Conservation (phyloP, 2,797 vertebrate species). For the Sebastes cheni region DNA sequence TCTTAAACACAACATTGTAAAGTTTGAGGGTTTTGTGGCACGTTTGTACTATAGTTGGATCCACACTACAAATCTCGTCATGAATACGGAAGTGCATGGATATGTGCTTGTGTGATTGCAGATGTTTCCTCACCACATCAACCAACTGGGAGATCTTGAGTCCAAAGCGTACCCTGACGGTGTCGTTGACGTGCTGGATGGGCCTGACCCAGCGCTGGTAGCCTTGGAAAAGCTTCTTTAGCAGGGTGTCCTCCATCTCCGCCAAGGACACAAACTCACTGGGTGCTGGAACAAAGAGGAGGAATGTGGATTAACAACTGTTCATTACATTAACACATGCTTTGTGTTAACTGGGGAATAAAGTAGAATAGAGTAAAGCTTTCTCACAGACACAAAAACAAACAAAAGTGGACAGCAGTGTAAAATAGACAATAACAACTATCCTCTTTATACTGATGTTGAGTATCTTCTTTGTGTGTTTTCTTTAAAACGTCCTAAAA, state of each 20-base stretch:
- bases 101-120: neutral
- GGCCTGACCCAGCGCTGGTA: constrained; percentile 98
- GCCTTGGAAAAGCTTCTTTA: constrained; percentile 89
- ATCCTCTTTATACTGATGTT: neutral
- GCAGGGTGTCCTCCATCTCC: constrained; percentile 88
- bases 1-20: no score
- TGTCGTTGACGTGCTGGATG: constrained; percentile 88
- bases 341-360: neutral
- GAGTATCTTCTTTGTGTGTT: neutral
- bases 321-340: neutral
- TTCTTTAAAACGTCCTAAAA: neutral
- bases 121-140: constrained; percentile 89
- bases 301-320: neutral
- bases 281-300: constrained; percentile 60
- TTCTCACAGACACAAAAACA: neutral
- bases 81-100: neutral
- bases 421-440: neutral
- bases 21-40: neutral
- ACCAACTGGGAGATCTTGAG: constrained; percentile 97
- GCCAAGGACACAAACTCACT: constrained; percentile 84
- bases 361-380: neutral
- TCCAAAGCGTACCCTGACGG: constrained; percentile 91
- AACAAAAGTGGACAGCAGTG: neutral
- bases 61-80: neutral
- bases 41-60: neutral